Evolutionary conservation across 2,888 invertebrate genomes (phyloP), one percentile per base, ranked within the genome.

Genomic region (Temnothorax unifasciatus): DNA sequence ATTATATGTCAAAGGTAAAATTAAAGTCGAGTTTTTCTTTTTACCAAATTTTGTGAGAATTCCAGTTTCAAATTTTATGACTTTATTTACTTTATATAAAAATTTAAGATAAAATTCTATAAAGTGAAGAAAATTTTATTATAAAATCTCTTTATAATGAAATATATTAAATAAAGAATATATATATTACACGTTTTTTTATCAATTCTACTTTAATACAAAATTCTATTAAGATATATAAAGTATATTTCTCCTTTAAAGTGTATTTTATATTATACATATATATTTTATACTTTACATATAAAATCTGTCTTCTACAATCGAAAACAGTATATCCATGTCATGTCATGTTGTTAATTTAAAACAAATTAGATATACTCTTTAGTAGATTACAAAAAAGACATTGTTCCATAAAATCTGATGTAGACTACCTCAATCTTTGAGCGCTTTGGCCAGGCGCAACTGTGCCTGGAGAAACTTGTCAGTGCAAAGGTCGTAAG

Each of bases 401-500:
- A 57, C 4, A 11, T 1, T 54, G n/a, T 15, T 29, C 44, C 6
- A 29, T 21, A 44, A 54, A 68, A 69, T 54, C 57, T 18, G 3
- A 76, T 47, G 34, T 25, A 66, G 8, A 41, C 15, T 29, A 13
- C 8, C 2, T 68, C 29, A 69, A 44, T 52, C 54, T 64, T 75
- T 21, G 54, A 81, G n/a, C 52, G 9, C 44, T 75, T 54, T 0
- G 18, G 29, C 29, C 29, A 29, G 3, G 21, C 50, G 34, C 13
- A 74, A 82, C 38, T 34, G 0, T 18, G 73, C 41, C 21, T 63
- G 41, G 41, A 38, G 82, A 83, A 87, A 71, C 79, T 38, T 89
- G 86, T 85, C 83, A 76, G 86, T 86, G 64, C 83, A 87, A 83
- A 85, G 86, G 89, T 89, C 85, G 85, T 77, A 71, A 83, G 87